Base-by-base conservation (phyloP, 2,888 invertebrate genomes). In the Heterodera filipjevi region DNA sequence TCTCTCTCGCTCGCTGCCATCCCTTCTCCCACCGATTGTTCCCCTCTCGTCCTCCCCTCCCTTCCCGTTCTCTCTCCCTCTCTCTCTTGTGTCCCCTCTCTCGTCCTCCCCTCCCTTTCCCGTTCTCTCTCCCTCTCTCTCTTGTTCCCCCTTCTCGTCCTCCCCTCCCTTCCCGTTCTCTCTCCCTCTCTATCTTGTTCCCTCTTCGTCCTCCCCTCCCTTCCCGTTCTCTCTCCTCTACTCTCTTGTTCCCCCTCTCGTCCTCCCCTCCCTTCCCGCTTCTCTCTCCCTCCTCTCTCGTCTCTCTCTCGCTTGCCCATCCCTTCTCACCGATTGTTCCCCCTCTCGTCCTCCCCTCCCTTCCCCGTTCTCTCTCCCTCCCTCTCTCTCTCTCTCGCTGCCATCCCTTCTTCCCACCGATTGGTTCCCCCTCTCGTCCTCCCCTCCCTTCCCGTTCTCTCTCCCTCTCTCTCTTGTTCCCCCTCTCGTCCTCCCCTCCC, bases 21-120 rank as follows among this genome's bases (percentile, higher is more conserved):
- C 14, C 39, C n/a, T 10, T 72, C 59, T 35, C 35, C 72, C 27
- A 71, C 46, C 33, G 14, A 19, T 33, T 74, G 59, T 74, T 49
- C 30, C 66, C 27, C 66, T 66, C 66, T 22, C 66, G 16, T 49
- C 44, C 44, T 44, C 44, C 30, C 49, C 16, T 33, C 71, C 71
- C 68, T 16, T 33, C 27, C 46, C 27, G 46, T 30, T 19, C n/a
- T 73, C 8, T 3, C 16, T 19, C 19, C 16, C 14, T 19, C 19
- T 49, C 46, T 8, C 59, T n/a, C n/a, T 8, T n/a, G 3, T n/a
- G 5, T 59, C 22, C 0, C n/a, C n/a, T 3, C 59, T n/a, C 59
- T 59, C 59, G 5, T n/a, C 3, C 59, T 59, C 27, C 59, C n/a
- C 22, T n/a, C n/a, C n/a, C 59, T 10, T 3, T 8, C 59, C 3